phyloP scores from a whole-genome alignment of 1,140 invertebrate genomes.

The Sarcophaga peregrina region DNA sequence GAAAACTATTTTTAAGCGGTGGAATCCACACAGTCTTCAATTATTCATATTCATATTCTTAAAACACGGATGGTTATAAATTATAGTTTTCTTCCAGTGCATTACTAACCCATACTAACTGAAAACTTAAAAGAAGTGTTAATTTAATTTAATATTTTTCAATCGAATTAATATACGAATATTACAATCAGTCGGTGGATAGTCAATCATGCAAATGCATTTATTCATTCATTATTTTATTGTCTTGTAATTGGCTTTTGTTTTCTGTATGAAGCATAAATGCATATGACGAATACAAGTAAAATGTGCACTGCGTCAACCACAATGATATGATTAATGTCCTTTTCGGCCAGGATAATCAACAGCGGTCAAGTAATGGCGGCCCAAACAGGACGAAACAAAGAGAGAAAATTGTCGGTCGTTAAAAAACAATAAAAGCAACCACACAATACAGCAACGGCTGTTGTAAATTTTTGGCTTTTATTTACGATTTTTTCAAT shows the following conservation, averaged over 20 bases:
- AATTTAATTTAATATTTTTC: no score
- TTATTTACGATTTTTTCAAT: not conserved
- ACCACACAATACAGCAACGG: not conserved
- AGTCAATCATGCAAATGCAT: no score
- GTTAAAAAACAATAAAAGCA: not conserved
- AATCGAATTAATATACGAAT: no score
- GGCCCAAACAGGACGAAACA: not conserved
- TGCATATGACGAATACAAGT: not conserved
- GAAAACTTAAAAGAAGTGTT: no score
- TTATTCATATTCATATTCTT: no score
- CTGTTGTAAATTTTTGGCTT: not conserved
- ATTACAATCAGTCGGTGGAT: no score
- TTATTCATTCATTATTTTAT: not conserved
- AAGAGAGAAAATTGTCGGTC: not conserved
- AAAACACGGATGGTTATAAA: no score
- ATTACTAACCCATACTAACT: no score
- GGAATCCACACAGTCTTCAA: no score
- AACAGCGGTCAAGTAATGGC: not conserved
- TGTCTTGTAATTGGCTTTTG: conserved; percentile 14
- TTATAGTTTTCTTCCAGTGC: no score
- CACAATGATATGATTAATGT: conserved; percentile 11
- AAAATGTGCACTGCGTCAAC: not conserved
- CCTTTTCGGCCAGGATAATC: not conserved
- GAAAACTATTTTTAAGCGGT: no score
- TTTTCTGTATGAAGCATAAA: not conserved